Base-by-base conservation (phyloP, 2,888 invertebrate species). In the Hecatera dysodea region DNA sequence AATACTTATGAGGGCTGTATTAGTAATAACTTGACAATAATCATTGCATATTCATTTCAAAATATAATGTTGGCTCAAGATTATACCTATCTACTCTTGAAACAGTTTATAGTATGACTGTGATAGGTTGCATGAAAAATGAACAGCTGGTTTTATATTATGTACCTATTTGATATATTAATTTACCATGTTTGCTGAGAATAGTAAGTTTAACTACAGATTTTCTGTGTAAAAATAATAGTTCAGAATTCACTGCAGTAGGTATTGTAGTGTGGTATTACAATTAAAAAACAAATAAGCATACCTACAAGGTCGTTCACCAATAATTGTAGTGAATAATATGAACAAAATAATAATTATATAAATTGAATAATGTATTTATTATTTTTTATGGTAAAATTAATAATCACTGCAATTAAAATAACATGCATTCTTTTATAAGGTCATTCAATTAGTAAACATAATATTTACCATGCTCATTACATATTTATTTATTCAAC, bases 91-190 rank as follows among this genome's bases (percentile, higher is more conserved):
- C 27, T 24, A 27, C 50, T 44, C 24, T 60, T 61, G 12, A 55
- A 61, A 52, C 33, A 27, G 48, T 60, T 12, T 71, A 46, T 24
- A 55, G 5, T 29, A 44, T 62, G 48, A 76, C 55, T 66, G 61
- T 29, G 44, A 12, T 19, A 62, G 1, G 52, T 59, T 59, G 29
- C 15, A 15, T 52, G 24, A 64, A 56, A 62, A 53, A 55, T 39
- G 1, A 69, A 75, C 75, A 80, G 75, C 75, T 78, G 78, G 56
- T 42, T 74, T 27, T 27, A 48, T 72, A 44, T 46, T 62, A 62
- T 39, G 6, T 50, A n/a, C n/a, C n/a, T n/a, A 22, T 53, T 46
- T 55, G 24, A 53, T 17, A 36, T 52, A 57, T 15, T 46, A 24
- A 4, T 15, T 29, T 15, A 9, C 12, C 22, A 42, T 22, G 6